Evolutionary conservation across 2,113 vertebrate species (phyloP).

Genomic region (Pelecanus crispus): DNA sequence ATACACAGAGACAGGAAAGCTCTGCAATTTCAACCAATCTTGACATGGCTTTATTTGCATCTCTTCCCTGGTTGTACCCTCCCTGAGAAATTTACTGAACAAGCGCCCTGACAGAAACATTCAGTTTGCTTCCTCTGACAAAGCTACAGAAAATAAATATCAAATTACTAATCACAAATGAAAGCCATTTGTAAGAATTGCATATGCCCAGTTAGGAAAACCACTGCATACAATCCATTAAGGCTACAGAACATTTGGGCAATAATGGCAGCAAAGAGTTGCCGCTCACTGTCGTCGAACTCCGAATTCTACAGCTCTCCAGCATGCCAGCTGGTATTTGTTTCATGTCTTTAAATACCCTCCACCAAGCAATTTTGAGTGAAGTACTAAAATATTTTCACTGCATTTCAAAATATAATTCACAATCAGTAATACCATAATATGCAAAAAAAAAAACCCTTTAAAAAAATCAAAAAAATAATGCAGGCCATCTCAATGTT

Average conservation of each 20-base stretch:
- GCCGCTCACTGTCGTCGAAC: background rate
- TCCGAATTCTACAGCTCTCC: background rate
- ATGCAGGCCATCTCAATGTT: background rate
- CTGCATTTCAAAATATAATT: background rate
- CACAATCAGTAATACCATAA: background rate
- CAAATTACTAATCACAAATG: background rate
- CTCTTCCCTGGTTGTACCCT: background rate
- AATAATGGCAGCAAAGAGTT: background rate
- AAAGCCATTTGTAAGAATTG: background rate
- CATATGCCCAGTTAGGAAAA: background rate
- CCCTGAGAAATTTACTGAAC: background rate
- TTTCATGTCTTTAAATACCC: background rate
- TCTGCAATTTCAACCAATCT: background rate
- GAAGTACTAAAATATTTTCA: background rate
- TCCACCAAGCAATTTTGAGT: background rate
- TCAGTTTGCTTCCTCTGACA: background rate
- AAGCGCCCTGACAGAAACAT: background rate
- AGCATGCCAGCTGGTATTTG: background rate
- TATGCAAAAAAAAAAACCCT: too few species aligned
- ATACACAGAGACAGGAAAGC: background rate
- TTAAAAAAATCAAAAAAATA: background rate
- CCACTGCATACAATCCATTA: background rate
- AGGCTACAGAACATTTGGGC: background rate
- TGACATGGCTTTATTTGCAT: background rate
- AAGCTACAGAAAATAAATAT: background rate